A percentile compares a stretch with the other conserved stretches of the same genome.
These are phyloP conservation scores for Cichladusa arquata DNA, from an alignment of 2,113 vertebrate species.

Conservation along the genomic window DNA sequence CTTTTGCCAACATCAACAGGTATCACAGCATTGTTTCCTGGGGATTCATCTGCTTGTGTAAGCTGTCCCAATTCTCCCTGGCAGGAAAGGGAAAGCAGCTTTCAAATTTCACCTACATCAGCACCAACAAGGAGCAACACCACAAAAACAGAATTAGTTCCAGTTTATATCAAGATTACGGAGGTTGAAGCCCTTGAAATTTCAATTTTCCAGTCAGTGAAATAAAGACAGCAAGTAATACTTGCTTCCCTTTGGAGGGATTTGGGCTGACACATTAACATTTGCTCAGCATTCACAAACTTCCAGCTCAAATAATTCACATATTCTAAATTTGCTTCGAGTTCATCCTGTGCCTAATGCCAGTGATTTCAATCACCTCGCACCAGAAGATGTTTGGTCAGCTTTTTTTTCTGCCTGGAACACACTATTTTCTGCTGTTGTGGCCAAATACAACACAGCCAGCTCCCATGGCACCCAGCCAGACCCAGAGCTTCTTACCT, in stretches of 20 bases:
- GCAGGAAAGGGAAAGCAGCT: constrained; percentile 31
- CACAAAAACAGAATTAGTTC: constrained; percentile 59
- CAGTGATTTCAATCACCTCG: background rate
- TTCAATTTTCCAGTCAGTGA: constrained; percentile 39
- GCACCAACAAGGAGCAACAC: background rate
- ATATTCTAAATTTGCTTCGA: background rate
- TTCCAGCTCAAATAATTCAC: background rate
- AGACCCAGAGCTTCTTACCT: constrained; percentile 39
- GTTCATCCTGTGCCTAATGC: background rate
- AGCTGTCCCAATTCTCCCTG: constrained; percentile 38
- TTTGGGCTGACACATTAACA: background rate
- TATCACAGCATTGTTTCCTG: constrained; percentile 8
- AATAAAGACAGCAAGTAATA: constrained; percentile 33
- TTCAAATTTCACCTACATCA: constrained; percentile 56
- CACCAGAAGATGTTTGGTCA: background rate
- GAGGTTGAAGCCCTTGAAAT: constrained; percentile 57
- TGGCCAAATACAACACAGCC: constrained; percentile 57
- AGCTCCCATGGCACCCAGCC: constrained; percentile 11
- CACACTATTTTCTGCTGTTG: background rate
- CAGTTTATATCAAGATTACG: constrained; percentile 43
- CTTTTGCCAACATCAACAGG: constrained; percentile 33
- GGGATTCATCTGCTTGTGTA: constrained; percentile 24
- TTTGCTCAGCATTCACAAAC: background rate
- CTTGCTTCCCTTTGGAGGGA: background rate
- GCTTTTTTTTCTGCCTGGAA: background rate